A percentile compares a stretch with the other conserved stretches of the same genome.
These are phyloP conservation scores for Eupsilia transversa DNA, from an alignment of 2,888 invertebrate species.

Conservation along the genomic window DNA sequence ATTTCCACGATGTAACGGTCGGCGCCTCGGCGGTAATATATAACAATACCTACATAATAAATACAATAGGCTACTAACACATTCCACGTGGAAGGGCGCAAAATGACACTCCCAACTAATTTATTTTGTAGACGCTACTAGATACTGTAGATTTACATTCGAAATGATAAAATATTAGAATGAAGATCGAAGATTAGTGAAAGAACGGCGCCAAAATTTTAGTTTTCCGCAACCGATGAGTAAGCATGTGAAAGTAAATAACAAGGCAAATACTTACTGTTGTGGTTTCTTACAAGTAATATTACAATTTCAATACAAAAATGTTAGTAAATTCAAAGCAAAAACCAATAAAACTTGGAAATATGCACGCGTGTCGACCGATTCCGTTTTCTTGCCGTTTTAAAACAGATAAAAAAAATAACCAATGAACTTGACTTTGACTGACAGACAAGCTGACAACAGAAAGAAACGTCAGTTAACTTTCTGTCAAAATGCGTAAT, in stretches of 20 bases:
- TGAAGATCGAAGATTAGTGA: conserved; percentile 5
- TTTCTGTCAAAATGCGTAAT: conserved; percentile 16
- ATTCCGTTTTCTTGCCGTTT: conserved; percentile 45
- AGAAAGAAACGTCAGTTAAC: conserved; percentile 20
- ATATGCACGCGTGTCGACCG: conserved; percentile 60
- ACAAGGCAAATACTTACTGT: conserved; percentile 54
- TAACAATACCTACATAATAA: conserved; percentile 59
- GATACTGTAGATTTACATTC: background rate
- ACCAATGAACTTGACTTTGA: conserved; percentile 6
- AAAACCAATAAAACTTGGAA: conserved; percentile 43
- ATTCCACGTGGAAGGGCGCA: conserved; percentile 54
- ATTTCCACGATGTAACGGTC: conserved; percentile 64
- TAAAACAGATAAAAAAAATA: conserved; percentile 40
- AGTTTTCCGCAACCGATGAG: conserved; percentile 15
- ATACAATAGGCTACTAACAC: conserved; percentile 40
- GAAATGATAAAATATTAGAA: background rate
- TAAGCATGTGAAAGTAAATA: conserved; percentile 12
- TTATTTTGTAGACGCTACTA: background rate
- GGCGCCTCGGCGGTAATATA: conserved; percentile 39
- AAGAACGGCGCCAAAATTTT: conserved; percentile 64
- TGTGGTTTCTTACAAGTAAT: conserved; percentile 5
- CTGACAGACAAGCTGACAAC: conserved; percentile 28
- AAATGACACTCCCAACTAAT: background rate
- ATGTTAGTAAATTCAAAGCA: conserved; percentile 2
- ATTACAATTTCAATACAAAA: conserved; percentile 22